Conservation (phyloP, 2,888 invertebrate species). For the Melangyna quadrimaculata region DNA sequence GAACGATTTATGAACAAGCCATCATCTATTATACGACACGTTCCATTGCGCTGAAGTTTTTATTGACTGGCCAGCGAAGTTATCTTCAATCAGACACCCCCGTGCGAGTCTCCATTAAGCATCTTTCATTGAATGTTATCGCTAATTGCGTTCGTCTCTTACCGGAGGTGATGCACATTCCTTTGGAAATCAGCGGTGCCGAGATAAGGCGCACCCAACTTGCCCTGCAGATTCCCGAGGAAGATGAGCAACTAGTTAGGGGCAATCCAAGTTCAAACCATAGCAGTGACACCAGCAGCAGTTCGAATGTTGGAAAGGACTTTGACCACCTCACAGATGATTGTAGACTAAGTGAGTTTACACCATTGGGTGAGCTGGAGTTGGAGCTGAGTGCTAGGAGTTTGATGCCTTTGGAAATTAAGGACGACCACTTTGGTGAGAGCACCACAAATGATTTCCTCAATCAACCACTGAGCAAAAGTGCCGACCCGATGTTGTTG, state of each 20-base stretch:
- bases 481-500: constrained; percentile 77
- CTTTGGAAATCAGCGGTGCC: constrained; percentile 83
- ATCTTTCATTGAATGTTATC: constrained; percentile 91
- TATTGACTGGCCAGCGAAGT: constrained; percentile 81
- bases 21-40: constrained; percentile 79
- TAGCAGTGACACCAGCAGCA: constrained; percentile 74
- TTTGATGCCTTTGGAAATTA: constrained; percentile 82
- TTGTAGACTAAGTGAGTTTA: constrained; percentile 34
- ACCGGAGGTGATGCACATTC: constrained; percentile 87
- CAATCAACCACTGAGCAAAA: constrained; percentile 76
- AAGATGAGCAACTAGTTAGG: constrained; percentile 44
- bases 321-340: constrained; percentile 74
- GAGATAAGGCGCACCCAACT: constrained; percentile 74
- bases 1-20: constrained; percentile 79
- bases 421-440: constrained; percentile 85
- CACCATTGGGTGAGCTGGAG: constrained; percentile 54
- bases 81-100: constrained; percentile 87
- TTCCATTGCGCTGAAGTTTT: constrained; percentile 78
- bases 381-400: constrained; percentile 56
- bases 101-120: constrained; percentile 94
- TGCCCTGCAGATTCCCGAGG: constrained; percentile 61
- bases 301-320: constrained; percentile 75
- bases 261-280: constrained; percentile 51
- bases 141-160: constrained; percentile 88
- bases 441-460: constrained; percentile 77